Base-by-base conservation (phyloP, 2,113 vertebrate genomes). In the Machaerirhynchus nigripectus region DNA sequence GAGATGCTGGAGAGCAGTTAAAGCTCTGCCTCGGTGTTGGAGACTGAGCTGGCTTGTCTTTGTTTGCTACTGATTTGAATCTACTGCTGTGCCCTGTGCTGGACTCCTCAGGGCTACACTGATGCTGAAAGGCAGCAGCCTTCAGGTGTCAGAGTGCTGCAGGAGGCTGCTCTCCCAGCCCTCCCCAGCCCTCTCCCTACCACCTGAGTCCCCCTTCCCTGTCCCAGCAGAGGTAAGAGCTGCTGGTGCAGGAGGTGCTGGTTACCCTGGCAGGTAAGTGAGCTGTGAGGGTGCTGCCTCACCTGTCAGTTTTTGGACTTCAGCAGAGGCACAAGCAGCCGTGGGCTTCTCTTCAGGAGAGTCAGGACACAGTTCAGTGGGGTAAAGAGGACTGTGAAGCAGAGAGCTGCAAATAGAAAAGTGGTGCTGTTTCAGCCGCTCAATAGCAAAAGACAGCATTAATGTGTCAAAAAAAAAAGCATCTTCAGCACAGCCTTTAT, bases 261-360 rank as follows among this genome's bases (percentile, higher is more conserved):
- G 18, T 31, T 53, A 19, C 47, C 70, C 63, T 46, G 42, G 16
- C 20, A 9, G 30, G 23, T 70, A 27, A 9, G 22, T 31, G 5
- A 61, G 93, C 59, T 21, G 24, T 16, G 40, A 39, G 28, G 1
- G 0, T 35, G 21, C 50, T 84, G 46, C 42, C 87, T 91, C 57
- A 60, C 84, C 82, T 85, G 65, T 96, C 87, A 94, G 84, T 97
- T 78, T 37, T 46, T 71, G 63, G 76, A 30, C 49, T 84, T 96
- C 26, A 90, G 46, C 47, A 63, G 52, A 57, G 35, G 12, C 13
- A 21, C 2, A 2, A 84, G 57, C 28, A 88, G 55, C 74, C 65
- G 56, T 33, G 83, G 18, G 70, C 44, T 71, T 84, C 39, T 96
- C 46, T 70, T 96, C 87, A 97, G 75, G 30, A 40, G 80, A 47